Evolutionary conservation across 2,113 vertebrate genomes (phyloP).

Genomic region (Meriones unguiculatus): DNA sequence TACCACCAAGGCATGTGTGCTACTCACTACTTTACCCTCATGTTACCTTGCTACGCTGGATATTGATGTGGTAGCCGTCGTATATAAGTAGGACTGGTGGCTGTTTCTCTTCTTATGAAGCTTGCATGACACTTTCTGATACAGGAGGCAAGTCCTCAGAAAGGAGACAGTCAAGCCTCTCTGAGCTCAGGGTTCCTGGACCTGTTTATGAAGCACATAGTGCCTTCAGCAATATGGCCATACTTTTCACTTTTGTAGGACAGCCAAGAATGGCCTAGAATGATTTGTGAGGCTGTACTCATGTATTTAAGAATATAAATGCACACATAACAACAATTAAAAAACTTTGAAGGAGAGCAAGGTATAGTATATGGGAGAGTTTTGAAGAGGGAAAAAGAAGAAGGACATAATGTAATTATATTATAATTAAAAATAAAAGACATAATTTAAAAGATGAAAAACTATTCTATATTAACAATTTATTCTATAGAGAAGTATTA

Average conservation of each 20-base stretch:
- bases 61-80: too few relatives aligned
- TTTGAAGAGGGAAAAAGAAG: background rate
- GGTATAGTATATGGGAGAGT: background rate
- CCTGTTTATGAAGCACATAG: background rate
- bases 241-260: background rate
- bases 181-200: background rate
- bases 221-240: background rate
- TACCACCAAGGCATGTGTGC: too few relatives aligned
- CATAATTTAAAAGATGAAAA: background rate
- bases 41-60: too few relatives aligned
- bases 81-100: too few relatives aligned
- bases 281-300: background rate
- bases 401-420: background rate
- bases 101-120: too few relatives aligned
- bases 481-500: background rate
- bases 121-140: too few relatives aligned
- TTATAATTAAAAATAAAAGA: background rate
- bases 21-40: too few relatives aligned
- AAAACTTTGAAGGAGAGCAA: background rate
- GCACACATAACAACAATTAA: background rate
- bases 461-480: background rate
- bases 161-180: background rate
- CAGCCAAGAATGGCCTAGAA: background rate
- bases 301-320: background rate
- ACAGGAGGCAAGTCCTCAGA: too few relatives aligned